These are phyloP conservation scores for Crypturellus tataupa DNA, from an alignment of 2,797 vertebrate species.

Conservation along the genomic window DNA sequence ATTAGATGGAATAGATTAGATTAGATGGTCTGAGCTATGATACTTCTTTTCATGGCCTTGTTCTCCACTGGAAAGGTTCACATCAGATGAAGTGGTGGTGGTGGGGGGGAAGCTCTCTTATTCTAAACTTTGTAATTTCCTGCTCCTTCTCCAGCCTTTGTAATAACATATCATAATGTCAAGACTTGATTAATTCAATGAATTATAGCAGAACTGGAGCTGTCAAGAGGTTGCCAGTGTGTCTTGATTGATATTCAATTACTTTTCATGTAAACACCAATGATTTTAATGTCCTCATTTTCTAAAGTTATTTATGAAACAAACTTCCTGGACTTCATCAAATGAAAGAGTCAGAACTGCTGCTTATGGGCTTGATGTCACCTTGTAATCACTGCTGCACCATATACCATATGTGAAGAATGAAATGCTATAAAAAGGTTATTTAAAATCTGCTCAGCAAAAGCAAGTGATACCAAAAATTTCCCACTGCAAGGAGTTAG, in stretches of 20 bases:
- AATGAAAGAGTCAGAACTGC: not conserved
- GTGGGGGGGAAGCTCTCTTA: not conserved
- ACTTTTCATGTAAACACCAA: constrained; percentile 71
- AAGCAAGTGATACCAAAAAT: not conserved
- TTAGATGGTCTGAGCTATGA: not conserved
- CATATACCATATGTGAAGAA: not conserved
- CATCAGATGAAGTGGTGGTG: not conserved
- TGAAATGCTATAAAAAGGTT: not conserved
- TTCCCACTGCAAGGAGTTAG: not conserved
- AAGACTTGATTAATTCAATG: constrained; percentile 61
- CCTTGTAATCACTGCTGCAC: not conserved
- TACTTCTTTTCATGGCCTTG: not conserved
- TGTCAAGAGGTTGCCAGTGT: constrained; percentile 20
- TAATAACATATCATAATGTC: constrained; percentile 54
- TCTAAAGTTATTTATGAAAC: constrained; percentile 61
- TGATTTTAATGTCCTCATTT: constrained; percentile 63
- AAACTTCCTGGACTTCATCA: constrained; percentile 43
- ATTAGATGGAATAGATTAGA: not conserved
- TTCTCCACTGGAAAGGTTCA: not conserved
- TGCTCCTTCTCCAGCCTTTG: constrained; percentile 12
- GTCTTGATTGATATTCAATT: constrained; percentile 76
- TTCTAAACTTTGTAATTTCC: constrained; percentile 64
- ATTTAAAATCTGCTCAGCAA: not conserved
- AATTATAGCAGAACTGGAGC: constrained; percentile 40
- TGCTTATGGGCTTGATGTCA: not conserved